Evolutionary conservation across 2,797 vertebrate genomes (phyloP), one percentile per base, ranked within the genome.

Genomic region (Cetoscarus ocellatus): DNA sequence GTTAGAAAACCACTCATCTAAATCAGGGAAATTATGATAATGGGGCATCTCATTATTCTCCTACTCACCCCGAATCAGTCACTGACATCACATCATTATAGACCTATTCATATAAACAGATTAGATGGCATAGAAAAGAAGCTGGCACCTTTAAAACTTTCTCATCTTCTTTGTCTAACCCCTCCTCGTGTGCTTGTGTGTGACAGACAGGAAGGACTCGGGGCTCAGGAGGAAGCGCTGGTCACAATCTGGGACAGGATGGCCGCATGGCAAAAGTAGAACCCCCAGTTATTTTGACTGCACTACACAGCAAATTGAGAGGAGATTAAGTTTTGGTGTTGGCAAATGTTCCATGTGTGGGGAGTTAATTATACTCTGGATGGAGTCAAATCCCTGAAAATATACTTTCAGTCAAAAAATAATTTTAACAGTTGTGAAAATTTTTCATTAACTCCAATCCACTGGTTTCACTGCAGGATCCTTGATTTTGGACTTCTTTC

Each of bases 21-120:
- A 93, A 95, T 95, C 92, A 93, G 86, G 89, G 88, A 94, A 93
- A 94, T 95, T 93, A 94, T 94, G 91, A 90, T 93, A 94, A 94
- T 92, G 78, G 83, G 63, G 77, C 86, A 87, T 86, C 87, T 93
- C 90, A 94, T 94, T 94, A 94, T 94, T 91, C 88, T 88, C 81
- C 73, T 85, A 77, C 89, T 92, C 85, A 67, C 78, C 89, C 80
- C 58, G 82, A 93, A 93, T 91, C 92, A 93, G 79, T 82, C 91
- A 86, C 75, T 91, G 92, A 91, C 87, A 90, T 92, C 89, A 91
- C 87, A 91, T 92, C 81, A 92, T 92, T 91, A 92, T 86, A 89
- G 83, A 91, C 72, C 65, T 89, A 91, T 91, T 93, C 88, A 92
- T 75, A 91, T 65, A 92, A 91, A 92, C 91, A 92, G 87, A 93